Evolutionary conservation across 2,797 vertebrate genomes (phyloP), one percentile per base, ranked within the genome.

Genomic region (Menidia menidia): DNA sequence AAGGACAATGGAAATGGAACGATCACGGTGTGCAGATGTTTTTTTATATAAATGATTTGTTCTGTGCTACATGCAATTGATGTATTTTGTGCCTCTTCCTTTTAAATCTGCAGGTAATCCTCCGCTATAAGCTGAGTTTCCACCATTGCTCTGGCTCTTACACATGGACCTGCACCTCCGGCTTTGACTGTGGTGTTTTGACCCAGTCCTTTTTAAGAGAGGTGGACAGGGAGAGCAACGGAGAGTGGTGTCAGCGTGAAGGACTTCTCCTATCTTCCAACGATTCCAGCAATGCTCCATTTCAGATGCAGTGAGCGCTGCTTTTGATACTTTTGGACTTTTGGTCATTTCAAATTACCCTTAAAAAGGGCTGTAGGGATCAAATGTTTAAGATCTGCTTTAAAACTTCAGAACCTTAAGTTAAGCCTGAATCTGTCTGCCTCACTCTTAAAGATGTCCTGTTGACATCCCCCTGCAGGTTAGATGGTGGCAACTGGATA

Each of bases 181-280:
- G 2, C 6, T 44, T 11, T 2, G 47, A 50, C 0, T 73, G 71
- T 44, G 71, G 57, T 4, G 25, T 0, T 48, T 10, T 0, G n/a
- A 55, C 2, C 15, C 0, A 6, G 8, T 44, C 0, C 33, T 6
- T 13, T 3, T 3, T 0, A 41, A 0, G 3, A 0, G 0, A 0
- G 0, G 66, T 81, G 8, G 4, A 53, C 3, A 0, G 16, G 7
- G 47, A 55, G 0, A 54, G 3, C 4, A 3, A 11, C 0, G 1
- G 2, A 1, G n/a, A 43, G 0, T 91, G 86, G 86, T 91, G 86
- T 58, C 86, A 88, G 61, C 66, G 0, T 0, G 89, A 90, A 31
- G 75, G 45, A 3, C 12, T 84, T 42, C 44, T 84, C 44, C 44
- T 35, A 59, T 80, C 54, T 16, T 76, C 13, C 5, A 30, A 0